phyloP scores from a whole-genome alignment of 1,140 invertebrate genomes.

The Lycorma delicatula region DNA sequence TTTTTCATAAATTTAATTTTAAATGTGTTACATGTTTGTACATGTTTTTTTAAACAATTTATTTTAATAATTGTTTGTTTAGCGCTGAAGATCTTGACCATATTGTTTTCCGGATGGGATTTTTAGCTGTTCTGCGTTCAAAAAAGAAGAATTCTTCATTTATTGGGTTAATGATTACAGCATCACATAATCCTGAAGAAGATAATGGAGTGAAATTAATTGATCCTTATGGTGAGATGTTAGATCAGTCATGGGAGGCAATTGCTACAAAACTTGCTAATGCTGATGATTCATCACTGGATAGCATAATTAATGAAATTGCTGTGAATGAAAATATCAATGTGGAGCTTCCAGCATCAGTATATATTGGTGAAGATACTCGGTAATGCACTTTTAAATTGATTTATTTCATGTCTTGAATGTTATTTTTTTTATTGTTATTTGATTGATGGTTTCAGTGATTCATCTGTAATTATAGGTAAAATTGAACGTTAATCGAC shows the following conservation, averaged over 20 bases:
- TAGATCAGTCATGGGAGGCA: constrained; percentile 82
- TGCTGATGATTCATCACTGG: constrained; percentile 44
- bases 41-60: not conserved
- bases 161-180: constrained; percentile 97
- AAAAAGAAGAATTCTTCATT: constrained; percentile 60
- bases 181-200: constrained; percentile 91
- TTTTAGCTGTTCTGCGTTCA: constrained; percentile 82
- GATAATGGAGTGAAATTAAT: constrained; percentile 98
- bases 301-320: constrained; percentile 43
- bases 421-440: no score
- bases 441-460: no score
- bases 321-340: constrained; percentile 55
- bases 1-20: not conserved
- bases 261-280: constrained; percentile 81
- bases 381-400: constrained; percentile 44
- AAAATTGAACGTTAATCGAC: no score
- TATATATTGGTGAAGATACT: constrained; percentile 66
- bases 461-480: no score
- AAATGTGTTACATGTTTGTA: not conserved
- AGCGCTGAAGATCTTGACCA: constrained; percentile 76
- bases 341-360: constrained; percentile 49
- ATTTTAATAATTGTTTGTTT: constrained; percentile 35
- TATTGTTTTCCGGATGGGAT: constrained; percentile 86
- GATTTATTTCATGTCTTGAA: no score
- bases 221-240: constrained; percentile 93